These are phyloP conservation scores for Venturia canescens DNA, from an alignment of 1,140 invertebrate genomes.

Conservation along the genomic window DNA sequence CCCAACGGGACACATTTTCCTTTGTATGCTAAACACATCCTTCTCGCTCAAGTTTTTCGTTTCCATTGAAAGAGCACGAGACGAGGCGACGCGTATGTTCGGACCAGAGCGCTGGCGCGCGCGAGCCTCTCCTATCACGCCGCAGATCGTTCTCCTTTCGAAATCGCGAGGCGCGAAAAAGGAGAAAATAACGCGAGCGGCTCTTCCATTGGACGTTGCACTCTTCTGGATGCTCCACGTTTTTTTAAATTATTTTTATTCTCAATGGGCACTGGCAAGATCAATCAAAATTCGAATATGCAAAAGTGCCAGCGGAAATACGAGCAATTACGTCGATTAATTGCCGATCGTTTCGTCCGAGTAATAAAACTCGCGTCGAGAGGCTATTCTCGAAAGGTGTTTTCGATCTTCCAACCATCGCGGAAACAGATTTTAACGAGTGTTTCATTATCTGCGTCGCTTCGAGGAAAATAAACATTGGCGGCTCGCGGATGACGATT, in stretches of 20 bases:
- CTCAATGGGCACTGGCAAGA: no score
- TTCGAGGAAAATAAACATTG: no score
- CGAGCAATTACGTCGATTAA: conserved; percentile 32
- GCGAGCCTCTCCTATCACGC: neutral
- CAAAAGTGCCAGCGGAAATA: conserved; percentile 1
- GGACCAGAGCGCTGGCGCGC: neutral
- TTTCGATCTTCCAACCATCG: no score
- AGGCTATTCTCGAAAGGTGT: no score
- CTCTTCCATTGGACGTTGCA: neutral
- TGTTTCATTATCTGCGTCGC: no score
- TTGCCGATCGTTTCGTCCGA: neutral
- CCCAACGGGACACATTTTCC: conserved; percentile 17
- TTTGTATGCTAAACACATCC: conserved; percentile 27
- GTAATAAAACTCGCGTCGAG: no score
- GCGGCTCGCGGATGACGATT: no score
- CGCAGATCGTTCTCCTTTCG: conserved; percentile 40
- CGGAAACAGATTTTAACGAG: no score
- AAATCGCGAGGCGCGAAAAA: conserved; percentile 27
- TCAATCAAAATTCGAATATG: no score
- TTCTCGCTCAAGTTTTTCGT: neutral
- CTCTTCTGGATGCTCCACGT: conserved; percentile 2
- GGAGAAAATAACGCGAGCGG: neutral
- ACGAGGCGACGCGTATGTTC: neutral
- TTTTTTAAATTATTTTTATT: no score
- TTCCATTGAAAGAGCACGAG: neutral